A percentile compares a stretch with the other conserved stretches of the same genome.
These are phyloP conservation scores for Pomatostomus ruficeps DNA, from an alignment of 2,113 vertebrate genomes.

Conservation along the genomic window DNA sequence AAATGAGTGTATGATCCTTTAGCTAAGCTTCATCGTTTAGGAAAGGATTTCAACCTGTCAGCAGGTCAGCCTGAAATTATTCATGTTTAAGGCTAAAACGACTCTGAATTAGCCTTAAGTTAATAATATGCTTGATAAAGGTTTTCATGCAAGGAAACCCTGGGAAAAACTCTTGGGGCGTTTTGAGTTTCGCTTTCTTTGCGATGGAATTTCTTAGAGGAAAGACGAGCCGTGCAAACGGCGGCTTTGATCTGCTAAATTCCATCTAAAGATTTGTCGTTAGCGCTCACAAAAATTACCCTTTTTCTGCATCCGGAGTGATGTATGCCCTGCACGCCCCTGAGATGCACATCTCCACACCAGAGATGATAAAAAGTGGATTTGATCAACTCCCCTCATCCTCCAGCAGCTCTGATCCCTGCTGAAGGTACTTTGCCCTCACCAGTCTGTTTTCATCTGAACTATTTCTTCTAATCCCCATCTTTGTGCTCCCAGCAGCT, in stretches of 20 bases:
- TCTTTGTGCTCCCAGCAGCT: constrained; percentile 28
- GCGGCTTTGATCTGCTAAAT: neutral
- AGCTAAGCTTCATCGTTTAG: neutral
- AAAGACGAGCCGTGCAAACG: neutral
- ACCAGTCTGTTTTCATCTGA: neutral
- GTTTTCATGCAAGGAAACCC: neutral
- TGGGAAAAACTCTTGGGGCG: neutral
- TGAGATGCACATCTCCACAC: neutral
- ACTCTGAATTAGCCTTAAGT: neutral
- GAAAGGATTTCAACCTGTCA: neutral
- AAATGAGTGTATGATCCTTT: neutral
- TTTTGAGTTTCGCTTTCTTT: neutral
- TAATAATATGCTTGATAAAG: neutral
- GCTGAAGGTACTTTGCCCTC: neutral
- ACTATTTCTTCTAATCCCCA: neutral
- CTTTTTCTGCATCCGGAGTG: neutral
- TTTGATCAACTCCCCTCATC: neutral
- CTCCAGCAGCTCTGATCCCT: neutral
- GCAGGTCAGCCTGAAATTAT: neutral
- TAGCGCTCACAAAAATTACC: neutral
- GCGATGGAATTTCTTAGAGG: neutral
- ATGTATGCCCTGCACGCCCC: neutral
- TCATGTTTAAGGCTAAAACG: neutral
- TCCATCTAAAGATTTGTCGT: neutral
- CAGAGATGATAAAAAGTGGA: neutral